A percentile compares a stretch with the other conserved stretches of the same genome.
Conservation (phyloP, 2,888 invertebrate species). For the Masnerella sp. region DNA sequence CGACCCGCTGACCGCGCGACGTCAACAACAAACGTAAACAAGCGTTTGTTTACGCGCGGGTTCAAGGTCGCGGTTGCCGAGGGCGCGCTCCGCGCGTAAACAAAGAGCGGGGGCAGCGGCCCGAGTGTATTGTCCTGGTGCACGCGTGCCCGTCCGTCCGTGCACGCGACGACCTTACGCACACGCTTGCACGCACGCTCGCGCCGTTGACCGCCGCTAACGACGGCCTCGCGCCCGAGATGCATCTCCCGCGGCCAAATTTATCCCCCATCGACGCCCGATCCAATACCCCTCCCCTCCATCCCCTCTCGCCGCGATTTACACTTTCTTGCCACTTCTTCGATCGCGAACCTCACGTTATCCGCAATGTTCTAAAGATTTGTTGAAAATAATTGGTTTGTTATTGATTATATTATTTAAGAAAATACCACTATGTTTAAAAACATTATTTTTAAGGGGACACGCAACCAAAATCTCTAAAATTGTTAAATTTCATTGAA, state of each 20-base stretch:
- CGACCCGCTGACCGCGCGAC: constrained; percentile 37
- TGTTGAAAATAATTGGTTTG: too few relatives aligned
- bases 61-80: constrained; percentile 22
- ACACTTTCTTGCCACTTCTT: too few relatives aligned
- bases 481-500: too few relatives aligned
- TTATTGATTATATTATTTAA: too few relatives aligned
- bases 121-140: constrained; percentile 65
- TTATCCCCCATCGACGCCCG: constrained; percentile 35
- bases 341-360: too few relatives aligned
- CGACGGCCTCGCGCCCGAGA: constrained; percentile 20
- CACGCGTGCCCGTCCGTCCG: constrained; percentile 59
- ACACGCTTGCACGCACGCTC: constrained; percentile 56
- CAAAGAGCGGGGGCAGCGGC: constrained; percentile 14
- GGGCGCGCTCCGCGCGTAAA: constrained; percentile 29
- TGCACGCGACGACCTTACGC: constrained; percentile 67
- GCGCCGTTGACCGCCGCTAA: constrained; percentile 56
- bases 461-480: too few relatives aligned
- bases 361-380: too few relatives aligned
- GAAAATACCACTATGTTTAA: too few relatives aligned
- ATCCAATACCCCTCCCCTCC: too few relatives aligned
- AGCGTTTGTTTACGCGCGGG: constrained; percentile 35
- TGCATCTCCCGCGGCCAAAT: constrained; percentile 29
- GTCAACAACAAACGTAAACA: constrained; percentile 45
- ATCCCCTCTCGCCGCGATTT: too few relatives aligned
- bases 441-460: too few relatives aligned